Conservation (phyloP, 1,140 invertebrate species). For the Dryas iulia region DNA sequence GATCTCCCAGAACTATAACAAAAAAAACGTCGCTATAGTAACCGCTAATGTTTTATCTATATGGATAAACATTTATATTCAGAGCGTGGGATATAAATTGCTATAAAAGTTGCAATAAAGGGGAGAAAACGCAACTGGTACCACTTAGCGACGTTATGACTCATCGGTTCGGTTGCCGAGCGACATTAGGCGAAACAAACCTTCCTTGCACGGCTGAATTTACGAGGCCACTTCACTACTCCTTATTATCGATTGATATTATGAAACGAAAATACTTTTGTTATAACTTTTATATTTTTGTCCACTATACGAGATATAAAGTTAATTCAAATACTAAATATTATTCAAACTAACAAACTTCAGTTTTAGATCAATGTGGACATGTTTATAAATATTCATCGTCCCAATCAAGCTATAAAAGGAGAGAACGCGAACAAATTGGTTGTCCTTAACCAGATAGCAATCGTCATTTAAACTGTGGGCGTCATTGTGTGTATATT, state of each 20-base stretch:
- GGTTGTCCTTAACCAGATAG: neutral
- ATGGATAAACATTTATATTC: slow-evolving; percentile 33
- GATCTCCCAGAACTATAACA: slow-evolving; percentile 94
- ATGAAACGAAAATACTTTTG: slow-evolving; percentile 7
- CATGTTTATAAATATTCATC: neutral
- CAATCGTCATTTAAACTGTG: slow-evolving; percentile 10
- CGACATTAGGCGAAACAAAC: slow-evolving; percentile 43
- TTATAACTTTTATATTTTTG: neutral
- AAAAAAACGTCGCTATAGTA: slow-evolving; percentile 30
- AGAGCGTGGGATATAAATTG: slow-evolving; percentile 1
- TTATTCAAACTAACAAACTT: neutral
- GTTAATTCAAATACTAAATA: too few relatives aligned
- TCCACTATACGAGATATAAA: too few relatives aligned
- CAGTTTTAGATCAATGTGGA: neutral
- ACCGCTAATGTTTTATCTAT: slow-evolving; percentile 6
- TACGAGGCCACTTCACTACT: slow-evolving; percentile 37
- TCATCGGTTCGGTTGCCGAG: slow-evolving; percentile 37
- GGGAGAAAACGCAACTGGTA: slow-evolving; percentile 17
- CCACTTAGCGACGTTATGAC: slow-evolving; percentile 34
- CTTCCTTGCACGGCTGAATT: slow-evolving; percentile 27
- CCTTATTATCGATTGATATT: slow-evolving; percentile 35
- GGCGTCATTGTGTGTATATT: slow-evolving; percentile 32
- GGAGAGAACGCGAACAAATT: slow-evolving; percentile 41
- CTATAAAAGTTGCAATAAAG: neutral
- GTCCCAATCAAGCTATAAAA: slow-evolving; percentile 39